Evolutionary conservation across 1,140 invertebrate species (phyloP), one percentile per base, ranked within the genome.

Genomic region (Lethrus apterus): DNA sequence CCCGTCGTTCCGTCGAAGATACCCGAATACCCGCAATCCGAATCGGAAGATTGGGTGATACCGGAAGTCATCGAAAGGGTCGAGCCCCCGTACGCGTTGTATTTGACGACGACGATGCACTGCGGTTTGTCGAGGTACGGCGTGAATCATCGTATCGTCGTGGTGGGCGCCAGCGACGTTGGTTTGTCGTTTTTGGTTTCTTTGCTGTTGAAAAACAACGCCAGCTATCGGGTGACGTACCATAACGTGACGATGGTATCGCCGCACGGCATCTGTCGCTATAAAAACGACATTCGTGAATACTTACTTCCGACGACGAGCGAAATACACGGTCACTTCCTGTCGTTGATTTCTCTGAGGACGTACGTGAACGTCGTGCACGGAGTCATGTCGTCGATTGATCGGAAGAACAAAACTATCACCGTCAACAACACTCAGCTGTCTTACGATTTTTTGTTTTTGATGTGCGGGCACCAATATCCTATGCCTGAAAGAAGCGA

Each of bases 101-200:
- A 68, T 38, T 41, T 68, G n/a, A 66, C 63, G 5, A 74, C 66
- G 4, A 52, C 69, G 0, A 65, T 69, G 3, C 21, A 72, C 14
- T 63, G 72, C 0, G 69, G 70, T 20, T 52, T 60, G 15, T 62
- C 66, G 1, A 72, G 68, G 47, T 55, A 68, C 0, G 62, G 68
- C 24, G 63, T 80, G n/a, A 80, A 80, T 46, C 62, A 70, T 5
- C 75, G 76, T 48, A 81, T 89, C 38, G 80, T 88, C 1, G 75
- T 88, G 4, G 75, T 87, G 0, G 85, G 85, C 1, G 81, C 79
- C 9, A 85, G 84, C 32, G 72, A 79, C 31, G 79, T 80, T 5
- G 81, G 78, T 1, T 62, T 86, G 1, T 66, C 80, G 2, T 83
- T 86, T 57, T 41, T 85, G 9, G 81, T 86, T 57, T 67, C 73